Conservation (phyloP, 2,113 vertebrate genomes). For the Vulpes vulpes region DNA sequence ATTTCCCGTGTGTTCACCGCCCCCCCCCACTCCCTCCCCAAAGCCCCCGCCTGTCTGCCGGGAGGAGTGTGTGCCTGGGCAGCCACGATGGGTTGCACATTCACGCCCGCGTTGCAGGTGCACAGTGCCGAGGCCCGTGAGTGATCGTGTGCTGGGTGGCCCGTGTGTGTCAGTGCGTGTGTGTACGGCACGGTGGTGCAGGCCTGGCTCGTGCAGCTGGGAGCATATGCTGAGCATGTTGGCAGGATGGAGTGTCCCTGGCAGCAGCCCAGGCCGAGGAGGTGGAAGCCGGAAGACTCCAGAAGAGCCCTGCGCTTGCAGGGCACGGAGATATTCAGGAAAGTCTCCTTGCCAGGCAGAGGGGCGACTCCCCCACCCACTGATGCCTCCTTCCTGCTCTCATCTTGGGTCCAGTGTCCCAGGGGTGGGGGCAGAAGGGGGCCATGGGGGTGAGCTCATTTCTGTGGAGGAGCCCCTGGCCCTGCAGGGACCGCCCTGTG, state of each 20-base stretch:
- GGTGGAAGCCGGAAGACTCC: not conserved
- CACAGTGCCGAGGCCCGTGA: rapidly evolving
- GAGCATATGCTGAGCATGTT: constrained; percentile 3
- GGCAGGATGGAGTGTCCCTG: constrained; percentile 64
- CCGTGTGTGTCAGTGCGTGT: rapidly evolving
- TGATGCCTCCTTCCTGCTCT: not conserved
- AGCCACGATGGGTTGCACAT: rapidly evolving
- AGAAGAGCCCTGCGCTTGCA: not conserved
- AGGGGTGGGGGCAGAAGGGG: not conserved
- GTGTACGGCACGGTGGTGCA: not conserved
- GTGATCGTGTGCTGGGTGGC: rapidly evolving
- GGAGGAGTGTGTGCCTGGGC: not conserved
- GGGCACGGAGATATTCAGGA: not conserved
- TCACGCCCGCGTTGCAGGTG: rapidly evolving
- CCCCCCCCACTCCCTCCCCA: rapidly evolving
- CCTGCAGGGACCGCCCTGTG: not conserved
- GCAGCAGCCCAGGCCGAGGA: constrained; percentile 39
- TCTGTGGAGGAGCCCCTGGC: not conserved
- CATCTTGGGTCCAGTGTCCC: rapidly evolving
- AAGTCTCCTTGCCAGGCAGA: not conserved
- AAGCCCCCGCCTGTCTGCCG: too few species aligned
- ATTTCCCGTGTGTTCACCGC: rapidly evolving
- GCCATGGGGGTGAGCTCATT: not conserved
- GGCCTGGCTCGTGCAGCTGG: not conserved
- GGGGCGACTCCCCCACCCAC: not conserved